A percentile compares a stretch with the other conserved stretches of the same genome.
phyloP scores from a whole-genome alignment of 2,888 invertebrate genomes.

The Leptopilina syphax region DNA sequence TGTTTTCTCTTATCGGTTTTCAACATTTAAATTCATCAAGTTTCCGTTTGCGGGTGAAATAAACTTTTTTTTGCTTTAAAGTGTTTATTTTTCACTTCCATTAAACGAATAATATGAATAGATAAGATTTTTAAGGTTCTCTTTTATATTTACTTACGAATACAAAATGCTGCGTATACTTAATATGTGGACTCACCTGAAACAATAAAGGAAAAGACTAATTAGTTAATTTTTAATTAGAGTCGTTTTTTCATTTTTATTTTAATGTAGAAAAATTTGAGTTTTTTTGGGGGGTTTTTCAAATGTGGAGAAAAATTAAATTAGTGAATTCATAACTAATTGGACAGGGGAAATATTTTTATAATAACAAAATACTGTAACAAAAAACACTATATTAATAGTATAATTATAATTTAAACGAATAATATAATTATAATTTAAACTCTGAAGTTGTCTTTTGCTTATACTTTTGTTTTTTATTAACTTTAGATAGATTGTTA shows the following conservation, averaged over 20 bases:
- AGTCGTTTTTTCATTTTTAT: background rate
- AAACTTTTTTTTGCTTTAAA: background rate
- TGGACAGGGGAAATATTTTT: no score
- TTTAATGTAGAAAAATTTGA: background rate
- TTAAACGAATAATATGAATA: background rate
- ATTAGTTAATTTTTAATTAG: slow-evolving; percentile 18
- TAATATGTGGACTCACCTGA: slow-evolving; percentile 44
- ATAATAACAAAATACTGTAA: no score
- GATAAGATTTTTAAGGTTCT: background rate
- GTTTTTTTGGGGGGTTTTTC: no score
- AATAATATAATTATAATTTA: no score
- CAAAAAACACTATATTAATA: no score
- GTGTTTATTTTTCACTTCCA: slow-evolving; percentile 20
- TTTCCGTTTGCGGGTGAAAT: background rate
- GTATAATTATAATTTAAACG: no score
- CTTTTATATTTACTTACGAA: background rate
- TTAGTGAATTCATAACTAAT: no score
- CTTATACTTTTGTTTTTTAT: no score
- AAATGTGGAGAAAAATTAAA: no score
- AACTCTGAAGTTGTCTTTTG: no score
- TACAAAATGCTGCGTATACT: background rate
- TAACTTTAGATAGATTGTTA: no score
- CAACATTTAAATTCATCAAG: background rate
- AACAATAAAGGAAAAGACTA: slow-evolving; percentile 41
- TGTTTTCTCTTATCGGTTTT: slow-evolving; percentile 5